Evolutionary conservation across 2,888 invertebrate genomes (phyloP), one percentile per base, ranked within the genome.

Genomic region (Monopis laevigella): DNA sequence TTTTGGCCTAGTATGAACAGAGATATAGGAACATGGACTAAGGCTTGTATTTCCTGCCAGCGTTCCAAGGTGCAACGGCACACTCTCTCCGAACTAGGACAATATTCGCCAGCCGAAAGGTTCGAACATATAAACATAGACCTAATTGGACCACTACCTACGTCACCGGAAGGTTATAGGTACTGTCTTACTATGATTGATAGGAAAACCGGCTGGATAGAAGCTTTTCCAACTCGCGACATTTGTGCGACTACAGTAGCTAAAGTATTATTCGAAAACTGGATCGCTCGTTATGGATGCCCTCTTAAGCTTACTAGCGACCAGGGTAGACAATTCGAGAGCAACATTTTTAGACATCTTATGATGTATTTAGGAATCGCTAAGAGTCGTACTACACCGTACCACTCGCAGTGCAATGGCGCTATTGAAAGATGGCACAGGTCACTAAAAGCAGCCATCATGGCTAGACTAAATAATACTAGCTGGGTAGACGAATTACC

Each of bases 211-310:
- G 5, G 19, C 2, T 39, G 39, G 39, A n/a, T 14, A n/a, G 27
- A 39, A 26, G 39, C 39, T 24, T 13, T 11, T n/a, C 39, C 39
- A 5, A 24, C 14, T 3, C 3, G n/a, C 3, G 26, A 24, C 7
- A 39, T 39, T 10, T 17, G 24, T 2, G 39, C 39, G 4, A 27
- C 29, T 6, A 29, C 21, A 3, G 18, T 39, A 5, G 43, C 43
- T 2, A 34, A 24, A 11, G 18, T 13, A 5, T 11, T 43, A 8
- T 30, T 13, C 17, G 32, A 30, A 13, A 17, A 18, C 5, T 43
- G 43, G 43, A 39, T 43, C 7, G 7, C 27, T 32, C 36, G 43
- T 4, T 43, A 39, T 26, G 43, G 43, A 7, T 32, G 32, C 17
- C 43, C 43, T 13, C 6, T 27, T 7, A 17, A 8, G 7, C 8